Evolutionary conservation across 2,797 vertebrate genomes (phyloP).

Genomic region (Carapus acus): DNA sequence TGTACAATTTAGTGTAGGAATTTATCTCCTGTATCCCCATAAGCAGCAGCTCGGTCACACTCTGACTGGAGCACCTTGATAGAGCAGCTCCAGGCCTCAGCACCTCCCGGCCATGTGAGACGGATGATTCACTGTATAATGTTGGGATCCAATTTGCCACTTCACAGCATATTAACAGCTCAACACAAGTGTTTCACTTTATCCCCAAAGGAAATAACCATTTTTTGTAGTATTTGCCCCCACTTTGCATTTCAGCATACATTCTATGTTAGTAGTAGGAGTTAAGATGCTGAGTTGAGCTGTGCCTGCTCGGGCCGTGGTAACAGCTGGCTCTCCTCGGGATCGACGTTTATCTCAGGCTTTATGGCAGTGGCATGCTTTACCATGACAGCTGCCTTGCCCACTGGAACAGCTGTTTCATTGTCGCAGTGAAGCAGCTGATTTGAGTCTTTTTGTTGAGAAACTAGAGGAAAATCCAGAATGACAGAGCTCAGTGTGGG

Average conservation of each 20-base stretch:
- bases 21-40: too few relatives aligned
- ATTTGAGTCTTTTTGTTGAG: slow-evolving; percentile 1
- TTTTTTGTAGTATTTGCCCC: slow-evolving; percentile 4
- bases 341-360: slow-evolving; percentile 21
- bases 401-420: slow-evolving; percentile 10
- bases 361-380: slow-evolving; percentile 2
- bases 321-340: slow-evolving; percentile 23
- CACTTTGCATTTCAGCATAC: slow-evolving; percentile 12
- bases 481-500: not conserved
- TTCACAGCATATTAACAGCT: slow-evolving; percentile 41
- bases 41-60: too few relatives aligned
- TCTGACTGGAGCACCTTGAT: too few relatives aligned
- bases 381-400: slow-evolving; percentile 1
- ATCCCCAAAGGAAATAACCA: slow-evolving; percentile 20
- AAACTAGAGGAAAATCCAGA: slow-evolving; percentile 1
- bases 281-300: slow-evolving; percentile 17
- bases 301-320: slow-evolving; percentile 5
- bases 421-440: not conserved
- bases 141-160: slow-evolving; percentile 44
- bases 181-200: slow-evolving; percentile 19
- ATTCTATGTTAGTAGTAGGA: slow-evolving; percentile 1
- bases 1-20: too few relatives aligned
- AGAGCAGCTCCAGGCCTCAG: too few relatives aligned
- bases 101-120: too few relatives aligned
- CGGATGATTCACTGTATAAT: slow-evolving; percentile 8